phyloP scores from a whole-genome alignment of 2,888 invertebrate species.

The Amaurobius ferox region DNA sequence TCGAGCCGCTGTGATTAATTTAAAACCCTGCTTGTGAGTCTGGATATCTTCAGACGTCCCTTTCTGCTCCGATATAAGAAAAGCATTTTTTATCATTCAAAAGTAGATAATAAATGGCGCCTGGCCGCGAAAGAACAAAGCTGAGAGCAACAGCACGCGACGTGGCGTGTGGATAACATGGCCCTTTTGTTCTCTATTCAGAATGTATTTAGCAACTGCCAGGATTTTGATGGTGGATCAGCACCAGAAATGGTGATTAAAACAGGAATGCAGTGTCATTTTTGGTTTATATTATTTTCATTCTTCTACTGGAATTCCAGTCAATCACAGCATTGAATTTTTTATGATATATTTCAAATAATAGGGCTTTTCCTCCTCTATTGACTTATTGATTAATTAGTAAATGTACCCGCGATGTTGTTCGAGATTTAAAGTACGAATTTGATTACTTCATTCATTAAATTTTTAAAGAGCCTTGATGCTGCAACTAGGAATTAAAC shows the following conservation, averaged over 20 bases:
- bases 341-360: no score
- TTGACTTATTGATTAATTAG: no score
- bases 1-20: no score
- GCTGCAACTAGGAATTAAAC: no score
- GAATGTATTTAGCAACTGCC: slow-evolving; percentile 36
- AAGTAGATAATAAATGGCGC: slow-evolving; percentile 36
- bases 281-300: background rate
- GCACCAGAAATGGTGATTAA: background rate
- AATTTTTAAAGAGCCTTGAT: no score
- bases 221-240: slow-evolving; percentile 41
- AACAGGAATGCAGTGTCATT: background rate
- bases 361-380: no score
- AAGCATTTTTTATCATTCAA: background rate
- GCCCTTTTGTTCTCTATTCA: slow-evolving; percentile 4
- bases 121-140: slow-evolving; percentile 50
- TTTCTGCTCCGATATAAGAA: background rate
- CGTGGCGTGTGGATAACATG: slow-evolving; percentile 38
- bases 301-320: background rate
- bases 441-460: no score
- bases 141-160: slow-evolving; percentile 35
- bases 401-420: no score
- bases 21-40: background rate
- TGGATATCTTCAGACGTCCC: background rate
- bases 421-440: no score
- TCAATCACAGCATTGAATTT: no score